Conservation (phyloP, 1,140 invertebrate genomes). For the Aphis craccivora region DNA sequence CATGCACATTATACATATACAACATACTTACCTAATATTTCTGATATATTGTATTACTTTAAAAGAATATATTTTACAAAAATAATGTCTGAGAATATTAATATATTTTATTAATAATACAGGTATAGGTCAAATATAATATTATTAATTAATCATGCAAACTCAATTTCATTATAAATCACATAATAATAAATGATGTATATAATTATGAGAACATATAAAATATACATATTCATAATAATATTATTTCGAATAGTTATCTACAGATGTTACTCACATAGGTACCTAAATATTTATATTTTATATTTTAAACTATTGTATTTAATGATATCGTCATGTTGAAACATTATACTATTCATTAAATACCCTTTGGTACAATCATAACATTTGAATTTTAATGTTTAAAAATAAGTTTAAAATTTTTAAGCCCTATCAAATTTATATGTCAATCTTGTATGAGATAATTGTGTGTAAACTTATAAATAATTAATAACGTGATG, state of each 20-base stretch:
- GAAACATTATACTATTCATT: neutral
- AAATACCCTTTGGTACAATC: neutral
- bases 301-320: neutral
- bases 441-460: neutral
- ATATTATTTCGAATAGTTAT: too few relatives aligned
- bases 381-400: neutral
- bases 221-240: too few relatives aligned
- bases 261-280: neutral
- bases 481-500: slow-evolving; percentile 9
- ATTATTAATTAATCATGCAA: neutral
- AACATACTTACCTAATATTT: neutral
- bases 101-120: neutral
- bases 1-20: neutral
- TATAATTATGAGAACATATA: too few relatives aligned
- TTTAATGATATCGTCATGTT: neutral
- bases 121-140: neutral
- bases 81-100: neutral
- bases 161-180: neutral
- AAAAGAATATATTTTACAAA: neutral
- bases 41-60: neutral
- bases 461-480: neutral
- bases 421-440: neutral
- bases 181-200: neutral
- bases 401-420: too few relatives aligned
- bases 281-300: neutral